Conservation (phyloP, 1,140 invertebrate species). For the Leptestheria dahalacensis region DNA sequence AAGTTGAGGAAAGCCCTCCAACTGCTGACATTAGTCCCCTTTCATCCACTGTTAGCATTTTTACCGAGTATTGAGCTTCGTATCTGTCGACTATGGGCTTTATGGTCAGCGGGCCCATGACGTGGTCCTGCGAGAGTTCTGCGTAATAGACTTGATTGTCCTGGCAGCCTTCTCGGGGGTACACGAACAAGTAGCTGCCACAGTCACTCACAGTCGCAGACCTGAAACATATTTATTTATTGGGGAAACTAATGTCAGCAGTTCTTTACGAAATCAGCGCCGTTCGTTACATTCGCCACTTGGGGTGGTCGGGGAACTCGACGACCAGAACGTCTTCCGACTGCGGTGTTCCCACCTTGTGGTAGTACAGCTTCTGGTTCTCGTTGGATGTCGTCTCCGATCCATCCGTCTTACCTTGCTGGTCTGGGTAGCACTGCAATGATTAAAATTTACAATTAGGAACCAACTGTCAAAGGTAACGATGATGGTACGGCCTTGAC, state of each 20-base stretch:
- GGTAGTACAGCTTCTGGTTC: slow-evolving; percentile 90
- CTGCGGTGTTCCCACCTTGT: slow-evolving; percentile 70
- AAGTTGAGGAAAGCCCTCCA: background rate
- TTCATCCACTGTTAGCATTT: background rate
- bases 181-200: slow-evolving; percentile 4
- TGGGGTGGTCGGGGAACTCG: slow-evolving; percentile 81
- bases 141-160: slow-evolving; percentile 6
- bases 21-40: background rate
- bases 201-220: slow-evolving; percentile 1
- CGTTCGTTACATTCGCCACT: slow-evolving; percentile 70
- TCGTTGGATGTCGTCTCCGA: slow-evolving; percentile 72
- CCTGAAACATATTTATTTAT: background rate
- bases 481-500: slow-evolving; percentile 5
- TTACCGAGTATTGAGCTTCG: slow-evolving; percentile 7
- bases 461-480: slow-evolving; percentile 5
- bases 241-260: background rate
- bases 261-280: background rate
- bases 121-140: background rate
- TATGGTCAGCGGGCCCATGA: background rate
- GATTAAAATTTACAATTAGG: background rate
- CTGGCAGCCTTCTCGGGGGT: slow-evolving; percentile 8
- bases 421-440: slow-evolving; percentile 51
- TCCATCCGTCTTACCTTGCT: slow-evolving; percentile 66
- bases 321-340: slow-evolving; percentile 73
- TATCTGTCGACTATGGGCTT: background rate